These are phyloP conservation scores for Eumacrocentrus americanus DNA, from an alignment of 2,888 invertebrate genomes.

Conservation along the genomic window DNA sequence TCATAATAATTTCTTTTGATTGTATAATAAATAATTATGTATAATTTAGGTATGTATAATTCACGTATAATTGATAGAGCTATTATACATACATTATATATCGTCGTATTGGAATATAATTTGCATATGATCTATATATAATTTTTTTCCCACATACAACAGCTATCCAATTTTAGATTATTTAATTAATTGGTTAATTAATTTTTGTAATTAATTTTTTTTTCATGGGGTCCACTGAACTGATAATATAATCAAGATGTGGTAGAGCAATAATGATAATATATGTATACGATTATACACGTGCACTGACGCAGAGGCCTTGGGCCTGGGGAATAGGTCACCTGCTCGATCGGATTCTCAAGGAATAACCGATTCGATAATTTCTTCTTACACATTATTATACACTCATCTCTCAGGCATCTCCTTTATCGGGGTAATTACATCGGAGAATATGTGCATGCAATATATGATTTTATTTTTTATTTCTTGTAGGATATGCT, in stretches of 20 bases:
- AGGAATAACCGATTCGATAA: slow-evolving; percentile 29
- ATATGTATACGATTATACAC: slow-evolving; percentile 14
- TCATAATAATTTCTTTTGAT: too few species aligned
- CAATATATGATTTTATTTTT: slow-evolving; percentile 2
- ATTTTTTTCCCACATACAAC: too few species aligned
- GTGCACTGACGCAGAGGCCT: slow-evolving; percentile 11
- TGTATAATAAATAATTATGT: too few species aligned
- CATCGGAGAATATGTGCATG: slow-evolving; percentile 9
- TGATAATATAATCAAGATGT: neutral
- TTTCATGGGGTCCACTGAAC: neutral
- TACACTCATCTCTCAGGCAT: slow-evolving; percentile 1
- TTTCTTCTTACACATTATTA: slow-evolving; percentile 21
- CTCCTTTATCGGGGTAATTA: slow-evolving; percentile 19
- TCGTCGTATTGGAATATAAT: too few species aligned
- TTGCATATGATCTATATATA: too few species aligned
- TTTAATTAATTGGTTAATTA: too few species aligned
- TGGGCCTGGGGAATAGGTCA: slow-evolving; percentile 40
- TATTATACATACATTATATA: too few species aligned
- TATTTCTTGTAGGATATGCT: neutral
- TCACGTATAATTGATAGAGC: too few species aligned
- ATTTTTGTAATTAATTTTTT: too few species aligned
- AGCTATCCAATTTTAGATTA: too few species aligned
- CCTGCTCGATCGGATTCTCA: slow-evolving; percentile 30
- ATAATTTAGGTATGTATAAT: too few species aligned
- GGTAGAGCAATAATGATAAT: neutral